phyloP scores from a whole-genome alignment of 2,888 invertebrate genomes.

The Nephrotoma appendiculata region DNA sequence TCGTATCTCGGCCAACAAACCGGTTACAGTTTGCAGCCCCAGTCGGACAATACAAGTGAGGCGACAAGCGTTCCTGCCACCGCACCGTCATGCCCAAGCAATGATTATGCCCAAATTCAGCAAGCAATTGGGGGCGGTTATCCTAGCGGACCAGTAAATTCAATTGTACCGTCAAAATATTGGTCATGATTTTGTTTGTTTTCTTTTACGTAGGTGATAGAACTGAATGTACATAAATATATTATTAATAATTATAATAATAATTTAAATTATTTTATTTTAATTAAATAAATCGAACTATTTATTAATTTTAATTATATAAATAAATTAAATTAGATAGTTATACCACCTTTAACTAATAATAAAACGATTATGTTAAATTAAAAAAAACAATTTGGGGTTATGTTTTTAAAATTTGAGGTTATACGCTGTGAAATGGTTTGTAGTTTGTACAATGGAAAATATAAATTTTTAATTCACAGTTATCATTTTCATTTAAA shows the following conservation, averaged over 20 bases:
- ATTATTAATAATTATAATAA: neutral
- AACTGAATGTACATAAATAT: neutral
- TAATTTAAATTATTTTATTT: neutral
- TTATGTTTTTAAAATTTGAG: neutral
- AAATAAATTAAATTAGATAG: neutral
- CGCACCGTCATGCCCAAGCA: neutral
- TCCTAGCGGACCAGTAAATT: conserved; percentile 3
- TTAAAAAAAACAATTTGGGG: neutral
- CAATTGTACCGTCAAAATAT: conserved; percentile 8
- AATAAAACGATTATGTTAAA: neutral
- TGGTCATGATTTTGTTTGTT: conserved; percentile 1
- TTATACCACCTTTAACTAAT: neutral
- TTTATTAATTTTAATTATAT: neutral
- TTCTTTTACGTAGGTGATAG: neutral
- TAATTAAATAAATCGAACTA: neutral
- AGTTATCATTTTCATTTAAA: no score
- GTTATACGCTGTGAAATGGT: neutral
- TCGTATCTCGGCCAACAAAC: neutral
- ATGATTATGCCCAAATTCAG: conserved; percentile 9
- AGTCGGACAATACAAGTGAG: neutral
- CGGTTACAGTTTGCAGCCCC: neutral
- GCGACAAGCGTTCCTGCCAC: neutral
- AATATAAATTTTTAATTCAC: neutral
- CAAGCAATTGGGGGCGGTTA: conserved; percentile 4
- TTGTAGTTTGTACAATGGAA: neutral